Evolutionary conservation across 2,797 vertebrate genomes (phyloP).

Genomic region (Sebastes flavidus): DNA sequence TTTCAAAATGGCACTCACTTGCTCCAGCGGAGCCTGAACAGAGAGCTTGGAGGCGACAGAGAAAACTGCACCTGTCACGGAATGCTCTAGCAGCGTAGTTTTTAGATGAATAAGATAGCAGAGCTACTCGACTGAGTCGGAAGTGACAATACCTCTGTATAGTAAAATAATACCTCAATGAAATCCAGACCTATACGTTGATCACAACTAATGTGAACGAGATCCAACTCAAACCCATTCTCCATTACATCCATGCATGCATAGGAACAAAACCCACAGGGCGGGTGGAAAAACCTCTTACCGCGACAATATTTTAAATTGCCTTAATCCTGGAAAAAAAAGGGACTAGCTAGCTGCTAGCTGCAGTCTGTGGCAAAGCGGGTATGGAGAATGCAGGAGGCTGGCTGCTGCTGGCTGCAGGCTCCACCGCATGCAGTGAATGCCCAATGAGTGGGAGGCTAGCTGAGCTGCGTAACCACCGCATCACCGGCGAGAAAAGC

Average conservation of each 20-base stretch:
- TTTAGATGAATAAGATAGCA: neutral
- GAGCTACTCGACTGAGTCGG: neutral
- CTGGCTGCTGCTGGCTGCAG: constrained; percentile 44
- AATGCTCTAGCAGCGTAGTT: constrained; percentile 21
- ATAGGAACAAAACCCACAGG: neutral
- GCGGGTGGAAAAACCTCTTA: constrained; percentile 31
- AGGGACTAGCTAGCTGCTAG: constrained; percentile 40
- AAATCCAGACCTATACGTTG: neutral
- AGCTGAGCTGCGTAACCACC: constrained; percentile 48
- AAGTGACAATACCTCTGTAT: neutral
- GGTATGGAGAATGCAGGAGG: constrained; percentile 8
- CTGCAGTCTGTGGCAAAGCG: constrained; percentile 16
- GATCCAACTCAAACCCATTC: neutral
- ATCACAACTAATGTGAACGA: constrained; percentile 15
- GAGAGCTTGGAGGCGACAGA: constrained; percentile 38
- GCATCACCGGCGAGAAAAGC: constrained; percentile 68
- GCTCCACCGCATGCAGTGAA: constrained; percentile 54
- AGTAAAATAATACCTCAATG: neutral
- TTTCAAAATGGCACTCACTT: constrained; percentile 62
- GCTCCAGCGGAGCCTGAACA: constrained; percentile 37
- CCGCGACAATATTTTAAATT: constrained; percentile 31
- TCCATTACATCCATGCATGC: neutral
- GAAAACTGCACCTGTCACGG: constrained; percentile 71
- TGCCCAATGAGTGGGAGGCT: constrained; percentile 58
- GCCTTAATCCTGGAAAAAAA: constrained; percentile 12